Evolutionary conservation across 2,888 invertebrate genomes (phyloP), one percentile per base, ranked within the genome.

Genomic region (Eulithis prunata): DNA sequence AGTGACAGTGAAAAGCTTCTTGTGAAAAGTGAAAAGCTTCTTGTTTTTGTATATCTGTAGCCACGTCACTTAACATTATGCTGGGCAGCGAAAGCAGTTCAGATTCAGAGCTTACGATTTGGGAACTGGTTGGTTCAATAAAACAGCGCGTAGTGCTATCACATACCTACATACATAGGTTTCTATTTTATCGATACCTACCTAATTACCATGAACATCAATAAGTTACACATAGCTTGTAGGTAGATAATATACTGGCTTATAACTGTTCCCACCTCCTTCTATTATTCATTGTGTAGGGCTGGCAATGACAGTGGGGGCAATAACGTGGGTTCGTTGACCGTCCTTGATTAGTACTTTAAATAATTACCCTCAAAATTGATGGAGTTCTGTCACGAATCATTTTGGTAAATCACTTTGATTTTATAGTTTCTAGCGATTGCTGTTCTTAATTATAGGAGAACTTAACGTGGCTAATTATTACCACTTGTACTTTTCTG

Each of bases 271-370:
- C 46, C 52, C 58, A 58, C 58, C 55, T 49, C 54, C 53, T 38
- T 64, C 63, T 58, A 64, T 67, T 53, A 63, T 63, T 63, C 52
- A 67, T 51, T 36, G 53, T 61, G 12, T 75, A 77, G 72, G 69
- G 71, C 65, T 71, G 68, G 55, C 65, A 69, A 58, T 61, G 60
- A 63, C 55, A 71, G 76, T 74, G 76, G 66, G 74, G 77, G 74
- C 84, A 85, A 85, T 82, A 79, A 83, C 76, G 71, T 76, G 73
- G 77, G 72, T 72, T 84, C 84, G 79, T 74, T 66, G 85, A 73
- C 87, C 90, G 89, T 82, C 91, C 90, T 89, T 91, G 87, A 81
- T 78, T 76, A 70, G 72, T 74, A 78, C 81, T 75, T 83, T 78
- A 83, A 80, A 79, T 87, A 89, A 90, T 88, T 85, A 80, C 83